Conservation (phyloP, 2,888 invertebrate species). For the Agonopterix heracliana region DNA sequence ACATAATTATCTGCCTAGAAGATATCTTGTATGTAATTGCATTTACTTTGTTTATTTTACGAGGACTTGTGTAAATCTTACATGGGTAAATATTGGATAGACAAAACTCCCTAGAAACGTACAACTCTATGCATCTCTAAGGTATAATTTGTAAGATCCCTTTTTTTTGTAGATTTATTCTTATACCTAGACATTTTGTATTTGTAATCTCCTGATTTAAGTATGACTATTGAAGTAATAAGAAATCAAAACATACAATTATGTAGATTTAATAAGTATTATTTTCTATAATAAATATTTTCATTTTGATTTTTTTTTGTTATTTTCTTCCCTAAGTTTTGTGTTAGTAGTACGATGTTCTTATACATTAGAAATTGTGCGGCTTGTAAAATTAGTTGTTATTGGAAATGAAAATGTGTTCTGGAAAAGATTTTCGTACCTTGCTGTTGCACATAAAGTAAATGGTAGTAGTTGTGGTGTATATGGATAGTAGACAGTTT, state of each 20-base stretch:
- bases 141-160: constrained; percentile 67
- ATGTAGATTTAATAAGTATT: constrained; percentile 66
- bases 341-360: too few relatives aligned
- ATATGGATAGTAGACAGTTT: constrained; percentile 17
- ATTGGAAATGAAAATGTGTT: constrained; percentile 1
- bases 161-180: constrained; percentile 67
- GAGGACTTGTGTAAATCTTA: constrained; percentile 32
- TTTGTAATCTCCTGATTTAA: constrained; percentile 70
- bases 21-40: constrained; percentile 41
- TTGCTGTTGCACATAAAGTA: constrained; percentile 21
- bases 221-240: constrained; percentile 26
- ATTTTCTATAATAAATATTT: constrained; percentile 69
- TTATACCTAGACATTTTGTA: constrained; percentile 63
- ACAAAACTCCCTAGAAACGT: constrained; percentile 68
- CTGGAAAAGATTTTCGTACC: constrained; percentile 6
- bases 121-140: constrained; percentile 55
- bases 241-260: constrained; percentile 48
- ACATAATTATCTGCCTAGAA: constrained; percentile 9
- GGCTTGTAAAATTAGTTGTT: background rate
- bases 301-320: constrained; percentile 7
- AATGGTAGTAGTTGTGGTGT: constrained; percentile 32
- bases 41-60: constrained; percentile 47
- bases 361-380: constrained; percentile 3
- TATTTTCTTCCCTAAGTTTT: constrained; percentile 4
- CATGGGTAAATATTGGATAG: constrained; percentile 60